Conservation (phyloP, 2,797 vertebrate genomes). For the Tauraco hartlaubi region DNA sequence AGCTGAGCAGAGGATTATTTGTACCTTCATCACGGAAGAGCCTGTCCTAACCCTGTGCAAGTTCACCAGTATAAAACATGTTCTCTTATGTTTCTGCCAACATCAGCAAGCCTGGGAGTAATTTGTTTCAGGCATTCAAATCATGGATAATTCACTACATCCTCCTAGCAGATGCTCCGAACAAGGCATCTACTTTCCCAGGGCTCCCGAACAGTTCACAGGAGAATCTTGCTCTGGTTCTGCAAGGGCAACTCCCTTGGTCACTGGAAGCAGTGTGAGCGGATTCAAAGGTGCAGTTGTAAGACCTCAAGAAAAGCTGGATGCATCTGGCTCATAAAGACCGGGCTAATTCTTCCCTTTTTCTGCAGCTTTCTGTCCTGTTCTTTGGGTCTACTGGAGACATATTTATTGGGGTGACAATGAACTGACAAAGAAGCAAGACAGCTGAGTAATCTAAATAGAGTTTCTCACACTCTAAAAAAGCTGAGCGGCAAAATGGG, state of each 20-base stretch:
- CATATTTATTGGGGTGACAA: not conserved
- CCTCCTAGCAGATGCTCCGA: slow-evolving; percentile 10
- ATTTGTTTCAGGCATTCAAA: not conserved
- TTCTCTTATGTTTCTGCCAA: not conserved
- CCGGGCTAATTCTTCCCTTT: not conserved
- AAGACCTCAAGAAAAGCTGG: not conserved
- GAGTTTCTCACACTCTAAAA: not conserved
- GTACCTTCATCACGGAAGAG: not conserved
- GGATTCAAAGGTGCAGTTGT: not conserved
- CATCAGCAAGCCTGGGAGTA: not conserved
- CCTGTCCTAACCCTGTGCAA: not conserved
- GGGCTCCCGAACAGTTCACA: not conserved
- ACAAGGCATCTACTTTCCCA: slow-evolving; percentile 1
- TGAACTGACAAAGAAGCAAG: not conserved
- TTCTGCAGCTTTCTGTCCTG: slow-evolving; percentile 5
- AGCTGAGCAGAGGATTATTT: not conserved
- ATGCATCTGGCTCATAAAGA: not conserved
- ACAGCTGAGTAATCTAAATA: slow-evolving; percentile 6
- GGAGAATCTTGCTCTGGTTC: not conserved
- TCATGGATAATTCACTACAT: not conserved
- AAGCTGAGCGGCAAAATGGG: not conserved
- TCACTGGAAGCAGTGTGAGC: not conserved
- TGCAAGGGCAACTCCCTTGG: not conserved
- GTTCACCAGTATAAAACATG: not conserved
- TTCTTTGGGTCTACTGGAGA: not conserved